Evolutionary conservation across 2,113 vertebrate genomes (phyloP).

Genomic region (Salvelinus alpinus): DNA sequence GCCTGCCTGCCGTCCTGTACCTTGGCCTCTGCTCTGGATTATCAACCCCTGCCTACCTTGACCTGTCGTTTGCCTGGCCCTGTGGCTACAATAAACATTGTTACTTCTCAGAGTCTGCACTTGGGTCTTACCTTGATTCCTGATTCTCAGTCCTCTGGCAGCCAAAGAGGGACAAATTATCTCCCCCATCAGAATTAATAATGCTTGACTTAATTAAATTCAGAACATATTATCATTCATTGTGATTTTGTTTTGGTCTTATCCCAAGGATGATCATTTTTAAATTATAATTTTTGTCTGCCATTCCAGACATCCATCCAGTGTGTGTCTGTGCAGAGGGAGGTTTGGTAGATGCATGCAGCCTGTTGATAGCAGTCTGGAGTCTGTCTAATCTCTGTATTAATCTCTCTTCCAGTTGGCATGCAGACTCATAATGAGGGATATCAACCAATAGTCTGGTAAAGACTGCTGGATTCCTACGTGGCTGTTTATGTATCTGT

Average conservation of each 20-base stretch:
- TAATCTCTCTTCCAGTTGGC: conserved; percentile 56
- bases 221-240: conserved; percentile 68
- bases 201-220: conserved; percentile 86
- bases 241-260: conserved; percentile 33
- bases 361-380: conserved; percentile 5
- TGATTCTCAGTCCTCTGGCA: conserved; percentile 41
- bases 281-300: background rate
- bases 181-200: conserved; percentile 89
- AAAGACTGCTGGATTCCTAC: background rate
- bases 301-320: conserved; percentile 8
- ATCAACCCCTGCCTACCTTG: too few relatives aligned
- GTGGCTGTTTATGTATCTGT: conserved; percentile 14
- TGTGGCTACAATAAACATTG: too few relatives aligned
- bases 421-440: conserved; percentile 50
- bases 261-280: conserved; percentile 52
- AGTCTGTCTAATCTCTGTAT: conserved; percentile 52
- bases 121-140: too few relatives aligned
- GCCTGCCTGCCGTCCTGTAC: too few relatives aligned
- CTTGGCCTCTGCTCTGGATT: too few relatives aligned
- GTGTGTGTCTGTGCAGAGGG: background rate
- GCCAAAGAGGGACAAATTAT: conserved; percentile 80
- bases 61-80: too few relatives aligned
- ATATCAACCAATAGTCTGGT: conserved; percentile 35
- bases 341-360: background rate
- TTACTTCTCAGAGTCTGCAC: too few relatives aligned